A percentile compares a stretch with the other conserved stretches of the same genome.
phyloP scores from a whole-genome alignment of 2,113 vertebrate species.

The Halichoerus grypus region DNA sequence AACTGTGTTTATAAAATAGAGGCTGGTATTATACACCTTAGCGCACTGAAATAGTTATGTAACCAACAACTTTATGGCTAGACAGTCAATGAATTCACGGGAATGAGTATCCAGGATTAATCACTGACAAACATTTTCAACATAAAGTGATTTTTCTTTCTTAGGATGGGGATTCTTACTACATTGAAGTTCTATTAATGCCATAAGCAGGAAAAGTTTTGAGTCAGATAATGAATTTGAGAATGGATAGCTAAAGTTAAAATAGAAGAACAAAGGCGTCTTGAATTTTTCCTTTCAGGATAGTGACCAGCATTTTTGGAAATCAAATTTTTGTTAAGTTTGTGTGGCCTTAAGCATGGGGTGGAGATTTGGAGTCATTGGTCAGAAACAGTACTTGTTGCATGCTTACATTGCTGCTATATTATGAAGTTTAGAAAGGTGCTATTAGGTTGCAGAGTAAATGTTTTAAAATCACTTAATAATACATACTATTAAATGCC shows the following conservation, averaged over 20 bases:
- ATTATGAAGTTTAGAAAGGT: neutral
- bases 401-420: neutral
- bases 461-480: neutral
- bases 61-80: neutral
- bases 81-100: neutral
- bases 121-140: neutral
- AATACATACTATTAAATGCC: neutral
- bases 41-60: neutral
- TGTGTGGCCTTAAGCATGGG: neutral
- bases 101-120: neutral
- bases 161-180: neutral
- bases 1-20: neutral
- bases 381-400: neutral
- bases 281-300: neutral
- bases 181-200: neutral
- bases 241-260: neutral
- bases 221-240: neutral
- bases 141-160: slow-evolving; percentile 2
- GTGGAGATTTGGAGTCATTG: neutral
- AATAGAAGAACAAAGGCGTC: neutral
- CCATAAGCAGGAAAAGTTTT: neutral
- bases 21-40: neutral
- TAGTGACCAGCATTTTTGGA: neutral
- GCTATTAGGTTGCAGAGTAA: neutral
- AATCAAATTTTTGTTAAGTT: neutral